Conservation (phyloP, 2,113 vertebrate species). For the Alectura lathami region DNA sequence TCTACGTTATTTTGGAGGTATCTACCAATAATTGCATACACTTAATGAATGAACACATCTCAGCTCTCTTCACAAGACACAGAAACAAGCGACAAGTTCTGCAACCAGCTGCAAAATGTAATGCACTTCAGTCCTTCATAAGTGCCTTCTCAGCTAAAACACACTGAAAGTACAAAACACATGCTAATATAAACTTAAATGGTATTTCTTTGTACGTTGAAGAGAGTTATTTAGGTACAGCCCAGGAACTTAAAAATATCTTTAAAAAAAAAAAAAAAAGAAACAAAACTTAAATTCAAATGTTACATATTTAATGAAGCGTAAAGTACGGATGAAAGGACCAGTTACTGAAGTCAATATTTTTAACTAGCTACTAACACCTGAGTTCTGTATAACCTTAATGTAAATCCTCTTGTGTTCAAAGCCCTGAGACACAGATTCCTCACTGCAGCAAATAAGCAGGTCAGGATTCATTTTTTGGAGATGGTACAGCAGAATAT, state of each 20-base stretch:
- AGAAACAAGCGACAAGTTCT: neutral
- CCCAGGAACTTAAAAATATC: neutral
- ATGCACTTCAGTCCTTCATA: neutral
- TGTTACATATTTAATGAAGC: neutral
- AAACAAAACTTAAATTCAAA: neutral
- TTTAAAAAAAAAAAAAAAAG: too few species aligned
- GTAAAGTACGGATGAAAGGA: neutral
- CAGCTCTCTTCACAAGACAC: neutral
- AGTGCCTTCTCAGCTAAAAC: neutral
- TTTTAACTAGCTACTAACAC: neutral
- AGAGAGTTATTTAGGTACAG: accelerated
- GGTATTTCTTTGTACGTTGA: neutral
- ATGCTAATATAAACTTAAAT: neutral
- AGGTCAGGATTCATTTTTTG: neutral
- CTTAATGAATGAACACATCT: neutral
- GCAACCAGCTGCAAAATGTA: neutral
- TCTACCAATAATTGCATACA: neutral
- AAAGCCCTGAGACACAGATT: neutral
- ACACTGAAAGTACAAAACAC: neutral
- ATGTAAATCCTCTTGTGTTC: neutral
- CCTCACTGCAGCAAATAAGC: neutral
- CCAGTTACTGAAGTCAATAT: neutral
- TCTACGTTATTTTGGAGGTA: accelerated
- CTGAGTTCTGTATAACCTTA: neutral
- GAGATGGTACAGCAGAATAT: neutral